Evolutionary conservation across 2,888 invertebrate species (phyloP).

Genomic region (Conus canariensis): DNA sequence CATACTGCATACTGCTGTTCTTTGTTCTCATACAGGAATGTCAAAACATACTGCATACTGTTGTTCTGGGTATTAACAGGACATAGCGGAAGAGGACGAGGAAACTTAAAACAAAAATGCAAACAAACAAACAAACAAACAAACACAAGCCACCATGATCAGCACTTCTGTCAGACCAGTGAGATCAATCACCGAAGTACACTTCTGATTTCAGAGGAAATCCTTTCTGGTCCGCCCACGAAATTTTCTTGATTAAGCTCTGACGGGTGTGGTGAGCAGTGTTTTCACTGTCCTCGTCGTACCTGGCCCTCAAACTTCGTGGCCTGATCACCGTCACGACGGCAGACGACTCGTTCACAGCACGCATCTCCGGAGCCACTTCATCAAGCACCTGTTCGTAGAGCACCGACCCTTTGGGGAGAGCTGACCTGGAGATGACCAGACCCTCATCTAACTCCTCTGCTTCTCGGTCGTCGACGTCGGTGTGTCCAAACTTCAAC

Average conservation of each 20-base stretch:
- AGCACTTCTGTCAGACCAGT: no score
- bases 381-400: background rate
- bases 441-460: background rate
- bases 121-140: no score
- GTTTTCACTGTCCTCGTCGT: background rate
- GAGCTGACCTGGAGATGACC: slow-evolving; percentile 10
- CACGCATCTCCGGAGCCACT: background rate
- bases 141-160: no score
- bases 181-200: no score
- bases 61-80: no score
- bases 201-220: slow-evolving; percentile 9
- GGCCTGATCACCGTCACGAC: background rate
- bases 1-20: no score
- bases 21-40: no score
- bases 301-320: background rate
- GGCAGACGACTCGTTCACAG: background rate
- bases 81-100: no score
- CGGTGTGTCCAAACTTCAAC: background rate
- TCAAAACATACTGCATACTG: no score
- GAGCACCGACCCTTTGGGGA: background rate
- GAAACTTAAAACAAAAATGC: no score
- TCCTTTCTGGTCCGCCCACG: background rate
- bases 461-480: background rate
- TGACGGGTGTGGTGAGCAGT: background rate
- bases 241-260: background rate